These are phyloP conservation scores for Pogonomyrmex californicus DNA, from an alignment of 1,140 invertebrate species.

Conservation along the genomic window DNA sequence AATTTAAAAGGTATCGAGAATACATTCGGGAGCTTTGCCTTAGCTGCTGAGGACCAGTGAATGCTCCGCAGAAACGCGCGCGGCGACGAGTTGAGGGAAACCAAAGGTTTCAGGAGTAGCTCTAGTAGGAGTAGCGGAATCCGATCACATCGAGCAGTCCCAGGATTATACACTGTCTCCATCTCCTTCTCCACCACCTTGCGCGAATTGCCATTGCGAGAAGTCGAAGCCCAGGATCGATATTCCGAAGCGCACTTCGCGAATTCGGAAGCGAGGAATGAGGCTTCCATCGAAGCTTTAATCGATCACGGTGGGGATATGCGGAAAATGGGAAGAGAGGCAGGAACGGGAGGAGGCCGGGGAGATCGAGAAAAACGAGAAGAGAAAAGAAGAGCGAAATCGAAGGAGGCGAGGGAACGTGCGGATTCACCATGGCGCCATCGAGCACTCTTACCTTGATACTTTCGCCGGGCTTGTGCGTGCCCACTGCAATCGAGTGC, in stretches of 20 bases:
- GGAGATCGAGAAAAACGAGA: not conserved
- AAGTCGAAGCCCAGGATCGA: conserved; percentile 25
- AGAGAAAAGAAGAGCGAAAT: not conserved
- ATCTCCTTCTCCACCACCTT: not conserved
- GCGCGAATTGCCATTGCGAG: not conserved
- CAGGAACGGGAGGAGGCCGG: too few species aligned
- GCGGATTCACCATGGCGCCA: conserved; percentile 37
- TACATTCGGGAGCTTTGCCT: not conserved
- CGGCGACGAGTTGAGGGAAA: not conserved
- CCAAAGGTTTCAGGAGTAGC: not conserved
- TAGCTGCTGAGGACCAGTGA: not conserved
- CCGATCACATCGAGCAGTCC: conserved; percentile 21
- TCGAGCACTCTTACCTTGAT: conserved; percentile 51
- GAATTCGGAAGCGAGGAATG: conserved; percentile 19
- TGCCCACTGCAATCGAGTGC: conserved; percentile 56
- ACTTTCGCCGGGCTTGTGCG: conserved; percentile 50
- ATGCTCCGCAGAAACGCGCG: not conserved
- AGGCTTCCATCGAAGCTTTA: conserved; percentile 22
- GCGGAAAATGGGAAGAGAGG: not conserved
- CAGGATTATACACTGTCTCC: conserved; percentile 1
- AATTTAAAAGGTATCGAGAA: conserved; percentile 1
- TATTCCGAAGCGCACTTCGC: conserved; percentile 17
- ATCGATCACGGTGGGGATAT: conserved; percentile 37
- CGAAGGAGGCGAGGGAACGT: conserved; percentile 12
- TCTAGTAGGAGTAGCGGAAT: too few species aligned